phyloP scores from a whole-genome alignment of 2,888 invertebrate genomes.

The Tupiocoris notatus region DNA sequence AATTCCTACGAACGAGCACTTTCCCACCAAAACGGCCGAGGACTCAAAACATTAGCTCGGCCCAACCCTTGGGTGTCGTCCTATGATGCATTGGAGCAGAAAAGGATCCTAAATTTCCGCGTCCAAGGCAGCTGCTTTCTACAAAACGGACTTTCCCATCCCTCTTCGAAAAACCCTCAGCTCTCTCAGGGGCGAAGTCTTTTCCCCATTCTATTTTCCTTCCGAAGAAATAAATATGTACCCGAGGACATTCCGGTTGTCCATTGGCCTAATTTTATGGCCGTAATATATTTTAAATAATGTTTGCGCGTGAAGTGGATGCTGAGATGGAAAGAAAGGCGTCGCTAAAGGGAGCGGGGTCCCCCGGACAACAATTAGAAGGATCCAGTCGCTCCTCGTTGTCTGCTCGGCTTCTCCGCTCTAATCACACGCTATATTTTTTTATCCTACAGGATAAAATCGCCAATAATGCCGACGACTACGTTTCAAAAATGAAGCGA shows the following conservation, averaged over 20 bases:
- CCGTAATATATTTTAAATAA: conserved; percentile 41
- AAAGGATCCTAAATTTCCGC: conserved; percentile 1
- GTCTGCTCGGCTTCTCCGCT: no score
- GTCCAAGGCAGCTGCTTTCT: conserved; percentile 4
- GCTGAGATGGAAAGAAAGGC: neutral
- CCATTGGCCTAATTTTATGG: conserved; percentile 43
- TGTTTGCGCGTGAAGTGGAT: conserved; percentile 9
- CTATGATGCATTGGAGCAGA: conserved; percentile 5
- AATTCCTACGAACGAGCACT: neutral
- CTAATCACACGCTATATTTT: no score
- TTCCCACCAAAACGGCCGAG: neutral
- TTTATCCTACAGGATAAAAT: no score
- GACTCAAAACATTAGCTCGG: neutral
- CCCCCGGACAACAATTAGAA: conserved; percentile 37
- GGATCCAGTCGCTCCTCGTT: conserved; percentile 30
- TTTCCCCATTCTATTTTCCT: conserved; percentile 14
- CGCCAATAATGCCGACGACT: no score
- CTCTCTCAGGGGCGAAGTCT: conserved; percentile 6
- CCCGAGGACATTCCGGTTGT: conserved; percentile 25
- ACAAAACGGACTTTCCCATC: conserved; percentile 19
- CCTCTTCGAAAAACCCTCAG: neutral
- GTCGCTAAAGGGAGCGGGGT: neutral
- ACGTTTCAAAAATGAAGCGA: no score
- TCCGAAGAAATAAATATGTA: conserved; percentile 34
- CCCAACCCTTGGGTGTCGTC: neutral